These are phyloP conservation scores for Anoncus sp. DNA, from an alignment of 2,888 invertebrate species.

Conservation along the genomic window DNA sequence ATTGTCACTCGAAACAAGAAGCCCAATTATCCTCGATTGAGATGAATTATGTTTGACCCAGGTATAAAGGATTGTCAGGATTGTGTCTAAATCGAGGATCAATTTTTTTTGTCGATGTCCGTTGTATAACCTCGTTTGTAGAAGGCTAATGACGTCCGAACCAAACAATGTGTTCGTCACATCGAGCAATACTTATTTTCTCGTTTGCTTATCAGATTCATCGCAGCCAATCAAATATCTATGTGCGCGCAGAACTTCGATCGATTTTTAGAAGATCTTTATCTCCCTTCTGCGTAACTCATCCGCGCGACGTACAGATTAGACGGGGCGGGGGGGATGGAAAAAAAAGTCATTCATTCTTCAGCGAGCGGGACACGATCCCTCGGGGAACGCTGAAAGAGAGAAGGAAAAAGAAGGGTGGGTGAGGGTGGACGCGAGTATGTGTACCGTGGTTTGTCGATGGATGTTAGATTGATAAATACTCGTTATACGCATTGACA, in stretches of 20 bases:
- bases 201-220: constrained; percentile 7
- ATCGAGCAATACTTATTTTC: constrained; percentile 41
- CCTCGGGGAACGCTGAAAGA: constrained; percentile 42
- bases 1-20: no score
- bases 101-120: no score
- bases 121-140: neutral
- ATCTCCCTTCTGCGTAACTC: constrained; percentile 58
- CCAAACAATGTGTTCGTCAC: constrained; percentile 17
- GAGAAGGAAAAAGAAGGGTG: constrained; percentile 37
- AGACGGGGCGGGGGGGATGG: constrained; percentile 10
- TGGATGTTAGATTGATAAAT: constrained; percentile 53
- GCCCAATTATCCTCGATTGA: no score
- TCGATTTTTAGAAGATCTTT: constrained; percentile 51
- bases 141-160: constrained; percentile 25
- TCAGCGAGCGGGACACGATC: constrained; percentile 30
- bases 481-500: constrained; percentile 61
- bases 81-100: no score
- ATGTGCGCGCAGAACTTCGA: constrained; percentile 27
- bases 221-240: constrained; percentile 50
- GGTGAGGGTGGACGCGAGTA: neutral
- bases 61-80: no score
- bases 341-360: constrained; percentile 58
- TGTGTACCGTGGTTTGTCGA: constrained; percentile 35
- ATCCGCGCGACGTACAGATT: constrained; percentile 56
- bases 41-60: no score